Conservation (phyloP, 1,140 invertebrate genomes). For the Drosophila pachea region DNA sequence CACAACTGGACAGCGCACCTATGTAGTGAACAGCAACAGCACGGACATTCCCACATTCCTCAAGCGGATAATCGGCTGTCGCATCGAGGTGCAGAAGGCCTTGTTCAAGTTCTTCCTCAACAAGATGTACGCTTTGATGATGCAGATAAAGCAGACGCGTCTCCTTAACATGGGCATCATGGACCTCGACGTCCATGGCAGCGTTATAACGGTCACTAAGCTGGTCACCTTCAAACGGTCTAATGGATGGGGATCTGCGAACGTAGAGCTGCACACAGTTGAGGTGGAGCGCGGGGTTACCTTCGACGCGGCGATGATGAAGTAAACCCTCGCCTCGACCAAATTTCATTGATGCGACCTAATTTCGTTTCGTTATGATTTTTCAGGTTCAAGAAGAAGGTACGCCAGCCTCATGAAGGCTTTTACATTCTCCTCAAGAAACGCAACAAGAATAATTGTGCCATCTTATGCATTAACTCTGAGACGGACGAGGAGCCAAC, state of each 20-base stretch:
- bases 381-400: conserved; percentile 43
- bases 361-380: not conserved
- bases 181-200: conserved; percentile 94
- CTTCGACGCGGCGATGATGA: conserved; percentile 88
- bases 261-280: conserved; percentile 94
- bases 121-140: conserved; percentile 91
- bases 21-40: conserved; percentile 95
- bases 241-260: conserved; percentile 92
- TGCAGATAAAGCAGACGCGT: conserved; percentile 87
- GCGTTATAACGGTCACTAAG: conserved; percentile 88
- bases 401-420: conserved; percentile 35
- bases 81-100: conserved; percentile 96
- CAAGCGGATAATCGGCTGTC: conserved; percentile 98
- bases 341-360: not conserved
- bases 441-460: conserved; percentile 47
- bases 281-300: conserved; percentile 94
- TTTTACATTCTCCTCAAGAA: conserved; percentile 51
- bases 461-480: conserved; percentile 49
- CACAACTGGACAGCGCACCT: conserved; percentile 82
- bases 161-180: conserved; percentile 94
- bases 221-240: conserved; percentile 88
- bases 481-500: not conserved
- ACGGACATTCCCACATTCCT: conserved; percentile 99
- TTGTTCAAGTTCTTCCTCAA: conserved; percentile 99
- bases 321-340: conserved; percentile 67